Conservation (phyloP, 2,888 invertebrate species). For the Apamea monoglypha region DNA sequence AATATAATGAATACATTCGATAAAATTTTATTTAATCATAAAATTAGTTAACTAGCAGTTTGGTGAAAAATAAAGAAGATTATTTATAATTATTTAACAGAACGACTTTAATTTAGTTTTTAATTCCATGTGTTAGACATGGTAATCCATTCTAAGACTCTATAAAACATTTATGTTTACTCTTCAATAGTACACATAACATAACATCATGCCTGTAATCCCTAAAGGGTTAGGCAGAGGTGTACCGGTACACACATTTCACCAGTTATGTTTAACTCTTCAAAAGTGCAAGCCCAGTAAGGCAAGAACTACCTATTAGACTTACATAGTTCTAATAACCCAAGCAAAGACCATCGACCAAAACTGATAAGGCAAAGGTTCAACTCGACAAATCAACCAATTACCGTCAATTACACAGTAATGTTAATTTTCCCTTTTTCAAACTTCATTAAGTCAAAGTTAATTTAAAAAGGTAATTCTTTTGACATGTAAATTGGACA, state of each 20-base stretch:
- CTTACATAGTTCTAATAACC: neutral
- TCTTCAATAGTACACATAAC: neutral
- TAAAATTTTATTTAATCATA: too few species aligned
- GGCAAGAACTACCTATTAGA: neutral
- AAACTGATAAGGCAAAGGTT: slow-evolving; percentile 18
- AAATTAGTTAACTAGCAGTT: neutral
- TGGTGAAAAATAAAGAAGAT: neutral
- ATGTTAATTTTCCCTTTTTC: slow-evolving; percentile 55
- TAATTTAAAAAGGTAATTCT: slow-evolving; percentile 71
- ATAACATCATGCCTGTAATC: neutral
- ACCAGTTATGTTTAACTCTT: neutral
- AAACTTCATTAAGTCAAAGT: slow-evolving; percentile 64
- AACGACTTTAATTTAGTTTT: neutral
- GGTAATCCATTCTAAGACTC: neutral
- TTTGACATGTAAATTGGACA: slow-evolving; percentile 76
- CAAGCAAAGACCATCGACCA: neutral
- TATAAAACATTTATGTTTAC: neutral
- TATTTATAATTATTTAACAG: neutral
- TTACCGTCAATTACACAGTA: slow-evolving; percentile 49
- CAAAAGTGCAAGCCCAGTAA: neutral
- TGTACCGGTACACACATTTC: neutral
- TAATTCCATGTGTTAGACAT: neutral
- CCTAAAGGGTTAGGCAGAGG: neutral
- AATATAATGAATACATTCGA: neutral
- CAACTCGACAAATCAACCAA: slow-evolving; percentile 11